Conservation (phyloP, 2,888 invertebrate species). For the Formica aserva region DNA sequence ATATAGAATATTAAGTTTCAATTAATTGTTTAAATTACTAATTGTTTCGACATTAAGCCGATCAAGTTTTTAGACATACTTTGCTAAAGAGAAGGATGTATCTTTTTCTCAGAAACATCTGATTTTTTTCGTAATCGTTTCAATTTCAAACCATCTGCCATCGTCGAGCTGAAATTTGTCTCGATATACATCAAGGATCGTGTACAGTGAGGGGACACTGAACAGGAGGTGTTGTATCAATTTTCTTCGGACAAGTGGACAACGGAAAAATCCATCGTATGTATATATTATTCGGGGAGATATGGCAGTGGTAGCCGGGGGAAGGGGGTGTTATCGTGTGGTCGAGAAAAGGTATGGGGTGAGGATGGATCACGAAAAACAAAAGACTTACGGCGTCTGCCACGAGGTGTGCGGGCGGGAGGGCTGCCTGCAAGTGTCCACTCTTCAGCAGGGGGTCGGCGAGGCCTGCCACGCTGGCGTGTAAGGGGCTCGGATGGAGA, state of each 20-base stretch:
- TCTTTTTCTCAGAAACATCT: background rate
- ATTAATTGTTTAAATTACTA: background rate
- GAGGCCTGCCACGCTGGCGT: conserved; percentile 87
- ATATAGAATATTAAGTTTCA: background rate
- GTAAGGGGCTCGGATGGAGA: conserved; percentile 86
- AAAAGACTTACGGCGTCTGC: conserved; percentile 86
- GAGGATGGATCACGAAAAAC: conserved; percentile 85
- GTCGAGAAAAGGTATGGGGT: conserved; percentile 61
- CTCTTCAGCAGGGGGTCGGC: conserved; percentile 89
- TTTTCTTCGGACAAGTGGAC: conserved; percentile 21
- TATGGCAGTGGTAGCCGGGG: conserved; percentile 17
- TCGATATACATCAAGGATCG: conserved; percentile 12
- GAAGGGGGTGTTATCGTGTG: background rate
- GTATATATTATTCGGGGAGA: conserved; percentile 38
- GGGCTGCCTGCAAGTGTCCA: conserved; percentile 89
- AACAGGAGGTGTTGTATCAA: conserved; percentile 20
- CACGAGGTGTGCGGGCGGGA: conserved; percentile 89
- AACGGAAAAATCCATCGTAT: conserved; percentile 46
- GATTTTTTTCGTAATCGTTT: conserved; percentile 12
- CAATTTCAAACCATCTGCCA: conserved; percentile 31
- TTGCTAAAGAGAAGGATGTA: background rate
- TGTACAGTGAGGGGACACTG: conserved; percentile 25
- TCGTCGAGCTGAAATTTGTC: conserved; percentile 8
- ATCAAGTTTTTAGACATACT: background rate
- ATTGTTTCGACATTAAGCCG: background rate